A percentile compares a stretch with the other conserved stretches of the same genome.
These are phyloP conservation scores for Dicyrtomina minuta DNA, from an alignment of 2,888 invertebrate species.

Conservation along the genomic window DNA sequence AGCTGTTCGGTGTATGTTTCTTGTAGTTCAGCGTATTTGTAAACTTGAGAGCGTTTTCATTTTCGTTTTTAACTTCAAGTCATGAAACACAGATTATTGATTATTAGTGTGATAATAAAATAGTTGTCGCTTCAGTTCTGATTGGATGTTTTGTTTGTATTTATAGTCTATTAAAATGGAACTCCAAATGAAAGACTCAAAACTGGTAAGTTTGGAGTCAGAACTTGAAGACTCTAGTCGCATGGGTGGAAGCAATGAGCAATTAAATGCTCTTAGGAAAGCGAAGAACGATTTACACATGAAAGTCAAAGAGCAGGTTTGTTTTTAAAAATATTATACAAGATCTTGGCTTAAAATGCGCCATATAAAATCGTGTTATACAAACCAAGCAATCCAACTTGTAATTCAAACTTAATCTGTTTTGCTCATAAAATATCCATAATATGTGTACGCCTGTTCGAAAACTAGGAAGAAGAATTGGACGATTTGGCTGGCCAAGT, in stretches of 20 bases:
- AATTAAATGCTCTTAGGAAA: conserved; percentile 77
- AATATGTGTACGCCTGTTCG: too few relatives aligned
- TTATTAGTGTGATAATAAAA: conserved; percentile 6
- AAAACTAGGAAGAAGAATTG: conserved; percentile 80
- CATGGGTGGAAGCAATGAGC: conserved; percentile 79
- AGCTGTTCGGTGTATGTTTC: too few relatives aligned
- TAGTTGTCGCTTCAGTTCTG: background rate
- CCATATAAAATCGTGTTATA: background rate
- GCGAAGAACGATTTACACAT: conserved; percentile 84
- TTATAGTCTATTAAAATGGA: conserved; percentile 79
- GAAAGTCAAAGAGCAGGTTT: conserved; percentile 65
- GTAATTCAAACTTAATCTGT: too few relatives aligned
- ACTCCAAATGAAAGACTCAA: conserved; percentile 84
- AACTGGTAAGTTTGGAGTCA: conserved; percentile 72
- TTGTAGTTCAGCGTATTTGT: too few relatives aligned
- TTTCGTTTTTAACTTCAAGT: too few relatives aligned
- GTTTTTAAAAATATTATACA: conserved; percentile 9
- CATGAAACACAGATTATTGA: too few relatives aligned
- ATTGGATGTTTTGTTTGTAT: conserved; percentile 12
- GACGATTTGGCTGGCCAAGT: conserved; percentile 93
- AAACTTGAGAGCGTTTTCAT: too few relatives aligned
- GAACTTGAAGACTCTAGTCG: conserved; percentile 84
- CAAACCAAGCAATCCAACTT: too few relatives aligned
- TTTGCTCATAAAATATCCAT: too few relatives aligned
- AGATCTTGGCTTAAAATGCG: too few relatives aligned